Evolutionary conservation across 1,140 invertebrate genomes (phyloP).

Genomic region (Copidosoma floridanum): DNA sequence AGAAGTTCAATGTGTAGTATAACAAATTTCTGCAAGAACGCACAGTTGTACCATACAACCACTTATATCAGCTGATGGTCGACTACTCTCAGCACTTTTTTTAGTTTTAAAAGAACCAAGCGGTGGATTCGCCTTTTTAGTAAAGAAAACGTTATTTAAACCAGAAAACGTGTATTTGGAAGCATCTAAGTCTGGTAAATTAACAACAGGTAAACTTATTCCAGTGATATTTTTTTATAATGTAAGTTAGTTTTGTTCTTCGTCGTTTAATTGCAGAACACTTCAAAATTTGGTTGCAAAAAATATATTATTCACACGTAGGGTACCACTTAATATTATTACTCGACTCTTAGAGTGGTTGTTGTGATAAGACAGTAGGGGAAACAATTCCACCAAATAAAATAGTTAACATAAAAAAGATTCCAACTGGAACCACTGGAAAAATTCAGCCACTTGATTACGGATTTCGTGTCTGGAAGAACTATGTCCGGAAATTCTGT

Average conservation of each 20-base stretch:
- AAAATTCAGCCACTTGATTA: background rate
- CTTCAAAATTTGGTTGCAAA: background rate
- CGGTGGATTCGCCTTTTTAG: slow-evolving; percentile 17
- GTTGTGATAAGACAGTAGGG: background rate
- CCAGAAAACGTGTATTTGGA: too few relatives aligned
- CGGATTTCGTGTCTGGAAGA: too few relatives aligned
- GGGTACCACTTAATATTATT: background rate
- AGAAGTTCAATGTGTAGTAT: slow-evolving; percentile 22
- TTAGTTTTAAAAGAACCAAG: slow-evolving; percentile 21
- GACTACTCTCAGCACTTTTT: slow-evolving; percentile 21
- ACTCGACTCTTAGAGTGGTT: background rate
- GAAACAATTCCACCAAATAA: background rate
- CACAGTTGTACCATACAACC: slow-evolving; percentile 27
- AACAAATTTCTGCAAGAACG: slow-evolving; percentile 8
- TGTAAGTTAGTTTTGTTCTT: too few relatives aligned
- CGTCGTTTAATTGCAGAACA: background rate
- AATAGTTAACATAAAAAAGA: background rate
- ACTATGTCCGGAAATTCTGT: too few relatives aligned
- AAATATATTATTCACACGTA: background rate
- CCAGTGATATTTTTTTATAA: too few relatives aligned
- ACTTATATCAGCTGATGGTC: too few relatives aligned
- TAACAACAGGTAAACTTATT: too few relatives aligned
- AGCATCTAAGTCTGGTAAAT: too few relatives aligned
- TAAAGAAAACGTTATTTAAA: slow-evolving; percentile 15
- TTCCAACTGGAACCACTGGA: background rate